Evolutionary conservation across 2,797 vertebrate species (phyloP).

Genomic region (Phoxinus dragarum): DNA sequence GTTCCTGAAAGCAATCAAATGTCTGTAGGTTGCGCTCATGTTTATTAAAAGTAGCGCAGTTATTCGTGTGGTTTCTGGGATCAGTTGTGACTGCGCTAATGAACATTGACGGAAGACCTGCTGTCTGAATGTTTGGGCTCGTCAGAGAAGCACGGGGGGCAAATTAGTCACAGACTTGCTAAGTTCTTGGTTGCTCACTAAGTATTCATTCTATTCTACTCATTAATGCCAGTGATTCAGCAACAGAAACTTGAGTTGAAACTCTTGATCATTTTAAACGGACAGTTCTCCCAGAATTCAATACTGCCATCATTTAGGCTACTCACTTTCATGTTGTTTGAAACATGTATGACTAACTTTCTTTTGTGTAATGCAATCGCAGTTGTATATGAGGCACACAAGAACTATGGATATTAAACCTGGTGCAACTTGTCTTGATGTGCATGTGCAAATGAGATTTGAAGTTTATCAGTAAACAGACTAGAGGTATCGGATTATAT

Average conservation of each 20-base stretch:
- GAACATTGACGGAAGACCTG: conserved; percentile 11
- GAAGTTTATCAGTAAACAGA: background rate
- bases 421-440: background rate
- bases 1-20: conserved; percentile 25
- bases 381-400: background rate
- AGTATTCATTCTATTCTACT: conserved; percentile 3
- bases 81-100: background rate
- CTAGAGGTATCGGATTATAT: background rate
- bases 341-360: background rate
- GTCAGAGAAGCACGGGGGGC: conserved; percentile 12
- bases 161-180: conserved; percentile 32
- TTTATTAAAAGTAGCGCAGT: conserved; percentile 33
- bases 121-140: conserved; percentile 29
- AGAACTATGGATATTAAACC: background rate
- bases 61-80: conserved; percentile 19
- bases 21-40: conserved; percentile 7
- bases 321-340: background rate
- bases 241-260: background rate
- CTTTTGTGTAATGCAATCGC: background rate
- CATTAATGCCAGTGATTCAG: background rate
- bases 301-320: background rate
- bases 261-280: background rate
- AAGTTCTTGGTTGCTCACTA: conserved; percentile 8
- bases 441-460: background rate
- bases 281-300: background rate